Base-by-base conservation (phyloP, 2,797 vertebrate species). In the Enteromius thamalakanensis region DNA sequence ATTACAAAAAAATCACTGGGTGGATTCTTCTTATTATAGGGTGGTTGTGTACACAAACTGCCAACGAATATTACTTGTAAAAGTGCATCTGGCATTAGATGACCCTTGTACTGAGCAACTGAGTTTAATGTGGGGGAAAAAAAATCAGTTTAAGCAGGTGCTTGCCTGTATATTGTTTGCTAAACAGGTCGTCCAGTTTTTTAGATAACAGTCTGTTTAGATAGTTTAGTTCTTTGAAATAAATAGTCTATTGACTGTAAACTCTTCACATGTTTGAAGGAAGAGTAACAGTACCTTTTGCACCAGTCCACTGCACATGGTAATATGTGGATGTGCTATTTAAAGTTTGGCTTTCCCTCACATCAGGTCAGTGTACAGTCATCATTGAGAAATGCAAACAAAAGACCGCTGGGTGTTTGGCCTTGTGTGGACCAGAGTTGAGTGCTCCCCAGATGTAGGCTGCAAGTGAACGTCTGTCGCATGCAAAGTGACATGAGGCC, bases 301-400 rank as follows among this genome's bases (percentile, higher is more conserved):
- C 84, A 45, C 51, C 67, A 76, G 76, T 79, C 17, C 60, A 1
- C 75, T 79, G 75, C 78, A 69, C n/a, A 29, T 71, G 65, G 75
- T 86, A 67, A 76, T 65, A 65, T 68, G 65, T 60, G 84, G 84
- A 80, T 87, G 87, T 82, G 84, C 23, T n/a, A 85, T 88, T 84
- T 88, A 84, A 90, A 89, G 85, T 77, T 79, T 87, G 80, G 85
- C 55, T 88, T 89, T 86, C 71, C 93, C 91, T 88, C 91, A 51
- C 53, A 87, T 84, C 91, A 85, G 84, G 84, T 87, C 81, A 80
- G 85, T 4, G 76, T 80, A 84, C 65, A 85, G 80, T 92, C 91
- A 91, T 93, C 90, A 88, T 0, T 37, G 69, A 91, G 91, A 90
- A 92, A 93, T 92, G 90, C 89, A 93, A 94, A 93, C 91, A 92